Evolutionary conservation across 53 echinoderm and acorn worm species (phyloP).

Genomic region (Holothuria leucospilota): DNA sequence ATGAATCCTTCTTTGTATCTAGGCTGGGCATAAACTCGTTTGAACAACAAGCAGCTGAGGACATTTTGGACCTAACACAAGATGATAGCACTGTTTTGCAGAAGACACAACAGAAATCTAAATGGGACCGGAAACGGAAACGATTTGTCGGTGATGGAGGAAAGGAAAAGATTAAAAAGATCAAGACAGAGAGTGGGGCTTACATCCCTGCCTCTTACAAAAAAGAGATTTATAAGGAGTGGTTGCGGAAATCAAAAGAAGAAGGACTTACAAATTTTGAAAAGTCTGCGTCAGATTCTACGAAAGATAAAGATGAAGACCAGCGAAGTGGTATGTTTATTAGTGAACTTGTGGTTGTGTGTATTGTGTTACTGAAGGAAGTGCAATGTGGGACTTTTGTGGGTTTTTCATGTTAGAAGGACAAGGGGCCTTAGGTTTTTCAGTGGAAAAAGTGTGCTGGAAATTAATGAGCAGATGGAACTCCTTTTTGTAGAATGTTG

Average conservation of each 20-base stretch:
- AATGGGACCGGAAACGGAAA: conserved; percentile 92
- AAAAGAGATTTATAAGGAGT: conserved; percentile 95
- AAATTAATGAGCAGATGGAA: too few relatives aligned
- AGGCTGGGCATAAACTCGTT: conserved; percentile 82
- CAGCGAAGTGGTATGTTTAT: too few relatives aligned
- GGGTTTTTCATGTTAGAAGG: too few relatives aligned
- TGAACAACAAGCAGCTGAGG: conserved; percentile 86
- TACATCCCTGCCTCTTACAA: conserved; percentile 95
- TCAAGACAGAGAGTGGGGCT: conserved; percentile 92
- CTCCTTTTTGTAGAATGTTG: too few relatives aligned
- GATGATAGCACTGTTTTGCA: conserved; percentile 78
- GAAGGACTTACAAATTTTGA: conserved; percentile 51
- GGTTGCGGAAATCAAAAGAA: conserved; percentile 81
- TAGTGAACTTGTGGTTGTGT: too few relatives aligned
- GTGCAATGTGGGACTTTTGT: too few relatives aligned
- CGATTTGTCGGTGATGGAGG: conserved; percentile 72
- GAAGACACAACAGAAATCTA: conserved; percentile 64
- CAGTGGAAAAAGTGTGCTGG: too few relatives aligned
- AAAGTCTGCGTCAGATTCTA: not conserved
- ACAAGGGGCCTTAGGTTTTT: too few relatives aligned
- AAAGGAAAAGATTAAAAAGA: conserved; percentile 81
- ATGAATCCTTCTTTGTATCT: not conserved
- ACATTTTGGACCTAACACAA: conserved; percentile 85
- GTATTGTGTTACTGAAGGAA: too few relatives aligned
- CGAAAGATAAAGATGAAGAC: not conserved